Evolutionary conservation across 2,113 vertebrate species (phyloP).

Genomic region (Tachuris rubrigastra): DNA sequence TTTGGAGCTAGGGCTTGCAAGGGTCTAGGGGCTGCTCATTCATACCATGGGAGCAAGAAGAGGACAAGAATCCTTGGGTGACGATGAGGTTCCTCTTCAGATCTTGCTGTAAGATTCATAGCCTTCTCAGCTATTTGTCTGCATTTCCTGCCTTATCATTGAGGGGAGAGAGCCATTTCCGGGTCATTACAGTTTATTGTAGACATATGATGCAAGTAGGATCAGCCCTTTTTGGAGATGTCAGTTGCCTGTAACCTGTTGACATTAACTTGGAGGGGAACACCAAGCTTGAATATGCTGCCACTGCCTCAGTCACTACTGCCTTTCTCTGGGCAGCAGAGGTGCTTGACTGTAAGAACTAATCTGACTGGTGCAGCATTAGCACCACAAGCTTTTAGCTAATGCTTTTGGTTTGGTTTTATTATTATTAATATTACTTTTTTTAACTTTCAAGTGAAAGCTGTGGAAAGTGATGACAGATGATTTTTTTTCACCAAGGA

Average conservation of each 20-base stretch:
- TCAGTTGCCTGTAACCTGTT: background rate
- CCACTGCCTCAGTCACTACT: background rate
- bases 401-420: background rate
- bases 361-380: background rate
- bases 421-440: background rate
- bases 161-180: background rate
- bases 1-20: background rate
- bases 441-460: background rate
- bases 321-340: background rate
- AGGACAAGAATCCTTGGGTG: background rate
- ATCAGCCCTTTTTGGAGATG: background rate
- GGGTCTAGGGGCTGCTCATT: background rate
- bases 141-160: background rate
- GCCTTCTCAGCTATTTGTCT: background rate
- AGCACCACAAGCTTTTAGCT: background rate
- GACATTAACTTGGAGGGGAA: background rate
- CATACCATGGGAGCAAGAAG: background rate
- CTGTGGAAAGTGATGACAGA: conserved; percentile 7
- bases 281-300: background rate
- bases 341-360: background rate
- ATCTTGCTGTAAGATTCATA: fast-evolving
- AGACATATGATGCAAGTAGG: background rate
- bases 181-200: background rate
- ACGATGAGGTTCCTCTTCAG: background rate
- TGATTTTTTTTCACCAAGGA: background rate